Evolutionary conservation across 2,888 invertebrate species (phyloP).

Genomic region (Carabus problematicus): DNA sequence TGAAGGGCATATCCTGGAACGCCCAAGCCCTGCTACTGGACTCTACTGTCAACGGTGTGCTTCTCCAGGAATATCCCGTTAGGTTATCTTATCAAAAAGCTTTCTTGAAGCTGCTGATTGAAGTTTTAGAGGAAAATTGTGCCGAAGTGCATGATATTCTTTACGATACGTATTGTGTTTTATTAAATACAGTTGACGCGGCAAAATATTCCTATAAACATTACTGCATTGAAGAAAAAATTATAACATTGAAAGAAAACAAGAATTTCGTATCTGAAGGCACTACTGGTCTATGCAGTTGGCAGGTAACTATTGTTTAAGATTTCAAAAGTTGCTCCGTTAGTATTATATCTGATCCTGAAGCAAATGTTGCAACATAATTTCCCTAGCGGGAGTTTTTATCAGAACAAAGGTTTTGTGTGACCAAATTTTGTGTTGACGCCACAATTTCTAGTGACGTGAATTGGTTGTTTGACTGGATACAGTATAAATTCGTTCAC

Average conservation of each 20-base stretch:
- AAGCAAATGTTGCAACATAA: background rate
- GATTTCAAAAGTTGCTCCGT: conserved; percentile 4
- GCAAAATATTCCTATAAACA: conserved; percentile 68
- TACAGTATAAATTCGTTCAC: too few species aligned
- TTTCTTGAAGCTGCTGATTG: conserved; percentile 71
- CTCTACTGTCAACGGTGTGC: conserved; percentile 64
- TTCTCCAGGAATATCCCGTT: conserved; percentile 68
- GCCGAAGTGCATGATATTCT: conserved; percentile 71
- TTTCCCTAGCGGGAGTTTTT: too few species aligned
- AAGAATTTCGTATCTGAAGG: conserved; percentile 76
- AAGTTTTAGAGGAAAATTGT: conserved; percentile 62
- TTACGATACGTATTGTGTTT: conserved; percentile 67
- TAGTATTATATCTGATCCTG: too few species aligned
- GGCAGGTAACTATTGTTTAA: too few species aligned
- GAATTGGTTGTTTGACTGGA: too few species aligned
- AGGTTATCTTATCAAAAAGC: conserved; percentile 67
- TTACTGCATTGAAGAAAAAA: conserved; percentile 62
- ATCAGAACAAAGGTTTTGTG: too few species aligned
- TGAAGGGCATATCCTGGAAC: conserved; percentile 56
- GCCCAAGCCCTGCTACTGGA: conserved; percentile 67
- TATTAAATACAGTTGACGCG: conserved; percentile 56
- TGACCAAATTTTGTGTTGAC: too few species aligned
- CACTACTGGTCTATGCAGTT: conserved; percentile 80
- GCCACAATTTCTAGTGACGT: too few species aligned
- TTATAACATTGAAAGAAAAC: conserved; percentile 73